phyloP scores from a whole-genome alignment of 2,113 vertebrate genomes.

The Saccopteryx leptura region DNA sequence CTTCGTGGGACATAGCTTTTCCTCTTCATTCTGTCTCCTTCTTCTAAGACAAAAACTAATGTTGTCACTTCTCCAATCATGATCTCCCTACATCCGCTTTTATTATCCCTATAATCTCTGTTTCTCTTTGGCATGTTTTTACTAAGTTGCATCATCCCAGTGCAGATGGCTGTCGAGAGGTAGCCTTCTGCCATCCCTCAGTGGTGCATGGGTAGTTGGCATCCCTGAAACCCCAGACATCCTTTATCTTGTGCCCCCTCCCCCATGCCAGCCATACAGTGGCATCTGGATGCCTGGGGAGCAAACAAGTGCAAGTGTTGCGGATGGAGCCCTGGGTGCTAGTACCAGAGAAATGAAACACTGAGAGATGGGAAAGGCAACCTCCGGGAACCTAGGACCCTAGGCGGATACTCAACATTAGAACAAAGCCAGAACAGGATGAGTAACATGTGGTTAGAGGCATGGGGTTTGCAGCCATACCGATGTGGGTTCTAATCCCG shows the following conservation, averaged over 20 bases:
- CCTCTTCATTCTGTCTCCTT: background rate
- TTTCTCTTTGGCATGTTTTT: background rate
- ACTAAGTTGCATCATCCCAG: background rate
- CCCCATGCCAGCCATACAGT: background rate
- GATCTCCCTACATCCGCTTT: background rate
- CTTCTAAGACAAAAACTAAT: background rate
- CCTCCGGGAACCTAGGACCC: background rate
- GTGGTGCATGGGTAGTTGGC: no score
- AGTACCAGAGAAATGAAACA: background rate
- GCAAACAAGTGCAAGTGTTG: background rate
- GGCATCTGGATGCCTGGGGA: background rate
- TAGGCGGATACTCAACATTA: background rate
- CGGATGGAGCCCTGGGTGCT: background rate
- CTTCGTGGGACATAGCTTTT: background rate
- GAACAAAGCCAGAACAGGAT: background rate
- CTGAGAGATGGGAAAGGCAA: background rate
- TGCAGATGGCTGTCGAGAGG: background rate
- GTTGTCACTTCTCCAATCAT: background rate
- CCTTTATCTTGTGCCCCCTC: background rate
- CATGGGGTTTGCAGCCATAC: background rate
- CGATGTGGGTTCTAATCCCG: background rate
- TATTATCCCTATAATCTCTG: background rate
- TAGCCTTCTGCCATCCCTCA: background rate
- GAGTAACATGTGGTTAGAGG: background rate
- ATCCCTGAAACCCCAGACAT: background rate